Conservation (phyloP, 30 jellyfish, hydroid and myxozoan genomes). For the Aurelia coerulea region DNA sequence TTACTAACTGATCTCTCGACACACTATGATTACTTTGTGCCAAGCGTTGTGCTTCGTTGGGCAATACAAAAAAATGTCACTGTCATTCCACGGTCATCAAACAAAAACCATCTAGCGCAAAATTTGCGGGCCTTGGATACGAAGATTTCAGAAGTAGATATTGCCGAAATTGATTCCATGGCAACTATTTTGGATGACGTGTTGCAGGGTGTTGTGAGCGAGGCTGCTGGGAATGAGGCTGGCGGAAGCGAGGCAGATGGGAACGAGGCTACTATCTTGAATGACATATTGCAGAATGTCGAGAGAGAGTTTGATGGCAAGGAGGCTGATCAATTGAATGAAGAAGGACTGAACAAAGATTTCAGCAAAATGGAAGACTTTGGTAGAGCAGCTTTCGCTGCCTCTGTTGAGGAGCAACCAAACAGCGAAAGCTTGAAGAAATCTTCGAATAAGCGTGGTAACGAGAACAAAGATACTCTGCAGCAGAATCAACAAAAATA, state of each 20-base stretch:
- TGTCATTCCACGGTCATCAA: slow-evolving; percentile 87
- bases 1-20: slow-evolving; percentile 85
- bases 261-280: slow-evolving; percentile 36
- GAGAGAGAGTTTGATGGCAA: slow-evolving; percentile 1
- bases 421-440: too few relatives aligned
- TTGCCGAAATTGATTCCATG: slow-evolving; percentile 59
- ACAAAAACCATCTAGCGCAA: slow-evolving; percentile 88
- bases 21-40: slow-evolving; percentile 89
- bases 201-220: slow-evolving; percentile 11
- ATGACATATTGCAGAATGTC: slow-evolving; percentile 30
- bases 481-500: too few relatives aligned
- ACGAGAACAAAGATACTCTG: too few relatives aligned
- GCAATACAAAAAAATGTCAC: slow-evolving; percentile 95
- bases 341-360: too few relatives aligned
- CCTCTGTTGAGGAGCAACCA: too few relatives aligned
- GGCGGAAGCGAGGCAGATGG: too few relatives aligned
- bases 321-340: too few relatives aligned
- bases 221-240: neutral
- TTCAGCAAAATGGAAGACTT: too few relatives aligned
- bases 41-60: slow-evolving; percentile 93
- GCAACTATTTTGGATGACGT: slow-evolving; percentile 60
- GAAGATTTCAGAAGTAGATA: slow-evolving; percentile 67
- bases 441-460: too few relatives aligned
- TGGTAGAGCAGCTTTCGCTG: too few relatives aligned
- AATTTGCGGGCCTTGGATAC: slow-evolving; percentile 89